Base-by-base conservation (phyloP, 2,797 vertebrate genomes). In the Nothura maculosa region DNA sequence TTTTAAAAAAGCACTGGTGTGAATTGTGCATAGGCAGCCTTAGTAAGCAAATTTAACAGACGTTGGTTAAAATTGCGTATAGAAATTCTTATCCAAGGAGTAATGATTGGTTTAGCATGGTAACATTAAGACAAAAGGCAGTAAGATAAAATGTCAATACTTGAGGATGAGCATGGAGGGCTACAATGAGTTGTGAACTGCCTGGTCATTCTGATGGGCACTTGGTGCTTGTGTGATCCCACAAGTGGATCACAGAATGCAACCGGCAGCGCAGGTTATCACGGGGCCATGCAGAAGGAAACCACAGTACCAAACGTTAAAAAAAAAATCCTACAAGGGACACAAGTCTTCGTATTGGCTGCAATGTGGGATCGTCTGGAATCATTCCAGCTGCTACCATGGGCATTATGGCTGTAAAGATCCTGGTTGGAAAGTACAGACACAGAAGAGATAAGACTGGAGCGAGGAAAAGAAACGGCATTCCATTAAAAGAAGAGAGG, bases 321-420 rank as follows among this genome's bases (percentile, higher is more conserved):
- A 84, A 77, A 94, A 85, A 75, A 69, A 86, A 75, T 98, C 99
- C 97, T 99, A 99, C 99, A 97, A 99, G 98, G 96, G 99, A 98
- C 92, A 98, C 96, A 98, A 99, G 99, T 96, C 98, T 98, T 99
- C 99, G 98, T 98, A 99, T 98, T 98, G 99, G 99, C 98, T 99
- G 99, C 98, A 99, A 99, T 97, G 99, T 99, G 98, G 99, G 99
- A 98, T 99, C 99, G 25, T 99, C 99, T 97, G 98, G 97, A 98
- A 99, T 99, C 98, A 99, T 98, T 97, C 99, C 99, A 97, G 99
- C 99, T 85, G 99, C 99, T 97, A 99, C 99, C 99, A 99, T 99
- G 97, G 99, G 99, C 99, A 99, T 99, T 96, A 99, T 98, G 97
- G 99, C 99, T 94, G 99, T 99, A 99, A 99, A 99, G 98, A 99